phyloP scores from a whole-genome alignment of 2,888 invertebrate genomes.

The Pseudococcus viburni region DNA sequence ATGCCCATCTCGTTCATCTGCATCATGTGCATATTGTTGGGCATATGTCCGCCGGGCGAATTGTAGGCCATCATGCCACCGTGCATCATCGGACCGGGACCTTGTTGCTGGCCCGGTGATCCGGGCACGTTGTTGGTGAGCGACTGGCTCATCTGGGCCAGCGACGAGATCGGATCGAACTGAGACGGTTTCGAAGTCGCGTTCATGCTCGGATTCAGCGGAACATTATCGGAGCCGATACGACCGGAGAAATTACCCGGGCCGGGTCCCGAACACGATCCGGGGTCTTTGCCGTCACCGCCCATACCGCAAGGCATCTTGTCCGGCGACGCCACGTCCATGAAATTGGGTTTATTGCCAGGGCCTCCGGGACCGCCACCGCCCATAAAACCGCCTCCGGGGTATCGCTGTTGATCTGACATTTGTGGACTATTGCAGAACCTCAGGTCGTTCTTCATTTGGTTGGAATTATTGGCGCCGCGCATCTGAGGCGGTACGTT shows the following conservation, averaged over 20 bases:
- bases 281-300: background rate
- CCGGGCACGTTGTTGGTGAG: constrained; percentile 83
- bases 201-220: constrained; percentile 70
- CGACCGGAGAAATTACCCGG: background rate
- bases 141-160: constrained; percentile 96
- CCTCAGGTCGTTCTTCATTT: constrained; percentile 67
- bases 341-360: constrained; percentile 37
- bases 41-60: constrained; percentile 41
- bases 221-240: constrained; percentile 71
- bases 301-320: constrained; percentile 53
- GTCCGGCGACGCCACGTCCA: constrained; percentile 62
- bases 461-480: constrained; percentile 54
- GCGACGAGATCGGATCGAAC: constrained; percentile 93
- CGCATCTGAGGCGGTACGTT: constrained; percentile 42
- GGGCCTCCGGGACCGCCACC: constrained; percentile 19
- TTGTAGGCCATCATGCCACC: constrained; percentile 51
- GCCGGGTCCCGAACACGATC: constrained; percentile 15
- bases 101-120: constrained; percentile 75
- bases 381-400: constrained; percentile 58
- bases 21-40: constrained; percentile 71
- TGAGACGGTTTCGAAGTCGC: constrained; percentile 74
- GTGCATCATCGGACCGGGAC: constrained; percentile 66
- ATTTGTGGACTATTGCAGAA: constrained; percentile 68
- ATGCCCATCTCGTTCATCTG: constrained; percentile 73
- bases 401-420: constrained; percentile 65